Percentiles rank a stretch among this genome's conserved stretches.
These are phyloP conservation scores for Dicyrtomina minuta DNA, from an alignment of 2,888 invertebrate species.

Conservation along the genomic window DNA sequence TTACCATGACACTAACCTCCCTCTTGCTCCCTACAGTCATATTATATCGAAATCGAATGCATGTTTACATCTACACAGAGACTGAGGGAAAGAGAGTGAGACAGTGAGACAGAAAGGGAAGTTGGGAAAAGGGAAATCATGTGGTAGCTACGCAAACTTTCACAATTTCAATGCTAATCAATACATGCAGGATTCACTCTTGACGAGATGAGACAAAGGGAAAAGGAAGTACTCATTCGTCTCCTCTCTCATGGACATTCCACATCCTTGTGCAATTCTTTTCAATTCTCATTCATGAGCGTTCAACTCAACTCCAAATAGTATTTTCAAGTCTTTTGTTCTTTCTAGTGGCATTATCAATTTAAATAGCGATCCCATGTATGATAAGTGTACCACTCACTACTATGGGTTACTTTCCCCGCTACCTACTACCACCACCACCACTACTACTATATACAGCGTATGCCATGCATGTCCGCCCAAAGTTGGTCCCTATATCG, in stretches of 20 bases:
- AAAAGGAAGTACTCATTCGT: conserved; percentile 10
- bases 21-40: not conserved
- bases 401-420: not conserved
- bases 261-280: not conserved
- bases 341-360: conserved; percentile 11
- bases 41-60: conserved; percentile 4
- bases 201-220: conserved; percentile 18
- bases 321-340: conserved; percentile 11
- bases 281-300: not conserved
- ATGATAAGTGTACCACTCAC: too few species aligned
- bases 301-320: not conserved
- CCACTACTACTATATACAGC: too few species aligned
- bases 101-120: conserved; percentile 6
- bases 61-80: conserved; percentile 14
- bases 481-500: not conserved
- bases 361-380: not conserved
- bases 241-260: not conserved
- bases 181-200: conserved; percentile 8
- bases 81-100: too few species aligned
- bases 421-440: too few species aligned
- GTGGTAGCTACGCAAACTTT: conserved; percentile 4
- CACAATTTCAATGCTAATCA: conserved; percentile 20
- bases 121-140: not conserved
- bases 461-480: not conserved
- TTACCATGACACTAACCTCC: conserved; percentile 5